A percentile compares a stretch with the other conserved stretches of the same genome.
These are phyloP conservation scores for Watsonalla binaria DNA, from an alignment of 2,888 invertebrate genomes.

Conservation along the genomic window DNA sequence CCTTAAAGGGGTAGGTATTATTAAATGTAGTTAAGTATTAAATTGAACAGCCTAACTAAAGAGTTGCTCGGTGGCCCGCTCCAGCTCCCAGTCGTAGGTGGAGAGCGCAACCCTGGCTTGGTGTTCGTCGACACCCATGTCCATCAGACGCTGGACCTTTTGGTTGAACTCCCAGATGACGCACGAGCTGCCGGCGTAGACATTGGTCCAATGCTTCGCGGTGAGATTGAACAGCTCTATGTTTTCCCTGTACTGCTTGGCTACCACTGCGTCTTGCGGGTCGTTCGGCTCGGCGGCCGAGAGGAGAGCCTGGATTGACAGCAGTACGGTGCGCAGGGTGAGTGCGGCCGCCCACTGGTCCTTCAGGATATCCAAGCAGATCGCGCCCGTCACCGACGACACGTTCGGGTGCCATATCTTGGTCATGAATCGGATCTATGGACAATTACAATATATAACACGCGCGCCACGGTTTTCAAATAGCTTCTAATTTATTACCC, in stretches of 20 bases:
- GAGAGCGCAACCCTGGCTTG: conserved; percentile 94
- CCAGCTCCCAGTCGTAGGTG: conserved; percentile 94
- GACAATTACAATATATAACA: conserved; percentile 13
- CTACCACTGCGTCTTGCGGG: conserved; percentile 98
- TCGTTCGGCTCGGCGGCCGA: conserved; percentile 96
- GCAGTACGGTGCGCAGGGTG: conserved; percentile 95
- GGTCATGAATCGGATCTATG: conserved; percentile 95
- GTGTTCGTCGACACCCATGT: conserved; percentile 96
- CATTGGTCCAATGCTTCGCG: conserved; percentile 97
- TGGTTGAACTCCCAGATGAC: conserved; percentile 85
- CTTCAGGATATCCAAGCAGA: conserved; percentile 99
- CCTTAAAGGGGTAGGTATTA: not conserved
- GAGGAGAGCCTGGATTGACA: conserved; percentile 96
- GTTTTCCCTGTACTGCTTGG: conserved; percentile 96
- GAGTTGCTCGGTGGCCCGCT: conserved; percentile 89
- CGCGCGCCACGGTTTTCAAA: not conserved
- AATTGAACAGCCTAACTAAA: conserved; percentile 45
- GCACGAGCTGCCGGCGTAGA: conserved; percentile 90
- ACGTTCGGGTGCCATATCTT: conserved; percentile 99
- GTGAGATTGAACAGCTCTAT: conserved; percentile 92
- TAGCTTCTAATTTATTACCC: too few relatives aligned
- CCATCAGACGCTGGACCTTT: conserved; percentile 91
- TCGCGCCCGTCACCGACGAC: conserved; percentile 98
- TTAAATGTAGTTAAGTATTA: not conserved
- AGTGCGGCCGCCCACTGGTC: conserved; percentile 99